Base-by-base conservation (phyloP, 2,888 invertebrate genomes). In the Aquatica leii region DNA sequence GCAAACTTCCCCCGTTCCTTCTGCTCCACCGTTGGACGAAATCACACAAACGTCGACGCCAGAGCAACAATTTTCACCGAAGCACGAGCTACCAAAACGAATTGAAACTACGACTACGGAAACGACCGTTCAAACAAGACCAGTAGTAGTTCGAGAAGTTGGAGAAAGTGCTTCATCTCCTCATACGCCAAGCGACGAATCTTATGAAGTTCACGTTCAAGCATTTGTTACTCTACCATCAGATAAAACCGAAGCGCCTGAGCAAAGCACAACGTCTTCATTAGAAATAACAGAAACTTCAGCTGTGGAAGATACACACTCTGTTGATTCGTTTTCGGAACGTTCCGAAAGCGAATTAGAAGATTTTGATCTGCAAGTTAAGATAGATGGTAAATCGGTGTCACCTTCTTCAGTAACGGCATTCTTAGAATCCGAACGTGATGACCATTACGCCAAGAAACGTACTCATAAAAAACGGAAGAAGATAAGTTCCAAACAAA, bases 191-290 rank as follows among this genome's bases (percentile, higher is more conserved):
- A 61, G 71, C 49, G 86, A 85, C 65, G 86, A 85, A 68, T 83
- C 85, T 11, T 87, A 85, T 69, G 88, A 88, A 82, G 83, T 88
- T n/a, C 85, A 86, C 68, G 82, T 88, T 21, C 80, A 86, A 71
- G 86, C 88, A 37, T 84, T 85, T 63, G 84, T 88, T 15, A 83
- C 86, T 0, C 84, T 88, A 62, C 86, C 86, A 15, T 68, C 74
- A 20, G 77, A 76, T 37, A 50, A 52, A 40, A 54, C 55, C 0
- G 59, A 59, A 12, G 41, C 56, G 5, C 59, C 59, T 6, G 54
- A 54, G 17, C 51, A 46, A 40, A 65, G 56, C 31, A 21, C n/a
- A 37, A 48, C 21, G n/a, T 18, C 52, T 18, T n/a, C 43, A 34
- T 11, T 31, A 62, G 66, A 51, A 37, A 37, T 21, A 14, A 15